These are phyloP conservation scores for Pimephales promelas DNA, from an alignment of 2,113 vertebrate species.

Conservation along the genomic window DNA sequence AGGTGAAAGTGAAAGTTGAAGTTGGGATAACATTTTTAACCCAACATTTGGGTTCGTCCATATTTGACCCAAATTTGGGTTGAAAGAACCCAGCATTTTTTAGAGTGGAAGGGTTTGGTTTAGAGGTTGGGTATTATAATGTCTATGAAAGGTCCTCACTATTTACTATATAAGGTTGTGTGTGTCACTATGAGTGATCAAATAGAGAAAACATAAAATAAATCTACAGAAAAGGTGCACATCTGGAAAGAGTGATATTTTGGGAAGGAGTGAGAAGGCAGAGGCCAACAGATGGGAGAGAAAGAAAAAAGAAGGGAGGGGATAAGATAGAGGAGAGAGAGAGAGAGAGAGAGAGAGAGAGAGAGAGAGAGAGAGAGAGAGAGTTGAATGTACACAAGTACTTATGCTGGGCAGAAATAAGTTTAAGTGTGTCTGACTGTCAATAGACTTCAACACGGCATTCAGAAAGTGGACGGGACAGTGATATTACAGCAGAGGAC, in stretches of 20 bases:
- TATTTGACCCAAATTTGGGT: too few relatives aligned
- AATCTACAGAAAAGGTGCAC: slow-evolving; percentile 12
- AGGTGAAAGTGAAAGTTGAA: too few relatives aligned
- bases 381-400: slow-evolving; percentile 18
- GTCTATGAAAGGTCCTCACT: background rate
- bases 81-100: too few relatives aligned
- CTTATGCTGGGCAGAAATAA: slow-evolving; percentile 37
- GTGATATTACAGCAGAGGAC: background rate
- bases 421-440: slow-evolving; percentile 39
- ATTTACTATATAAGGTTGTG: background rate
- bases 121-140: background rate
- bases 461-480: slow-evolving; percentile 23
- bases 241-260: slow-evolving; percentile 65
- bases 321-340: slow-evolving; percentile 15
- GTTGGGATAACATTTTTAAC: too few relatives aligned
- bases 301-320: slow-evolving; percentile 21
- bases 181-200: background rate
- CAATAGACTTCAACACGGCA: slow-evolving; percentile 10
- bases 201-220: background rate
- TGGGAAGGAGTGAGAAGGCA: slow-evolving; percentile 37
- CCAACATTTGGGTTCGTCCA: too few relatives aligned
- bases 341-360: slow-evolving; percentile 15
- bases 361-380: too few relatives aligned
- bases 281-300: slow-evolving; percentile 14
- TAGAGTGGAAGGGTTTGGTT: background rate